Base-by-base conservation (phyloP, 2,113 vertebrate species). In the Petrocephalus microphthalmus region DNA sequence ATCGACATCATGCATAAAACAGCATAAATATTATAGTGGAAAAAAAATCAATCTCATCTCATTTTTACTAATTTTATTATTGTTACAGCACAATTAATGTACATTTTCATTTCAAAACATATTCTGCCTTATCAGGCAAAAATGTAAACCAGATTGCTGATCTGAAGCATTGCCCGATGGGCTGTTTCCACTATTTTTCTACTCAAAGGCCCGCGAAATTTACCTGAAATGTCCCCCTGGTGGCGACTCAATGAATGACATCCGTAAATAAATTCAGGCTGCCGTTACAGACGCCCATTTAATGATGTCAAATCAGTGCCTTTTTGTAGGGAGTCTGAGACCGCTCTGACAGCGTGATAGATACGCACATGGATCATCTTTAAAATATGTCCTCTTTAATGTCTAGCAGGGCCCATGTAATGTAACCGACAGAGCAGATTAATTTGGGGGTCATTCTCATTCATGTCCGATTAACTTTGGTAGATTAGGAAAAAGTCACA, bases 191-290 rank as follows among this genome's bases (percentile, higher is more conserved):
- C 84, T 53, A 2, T 5, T 20, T 82, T 20, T 82, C 19, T 11
- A 1, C 84, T 42, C 22, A 6, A 15, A 85, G 84, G 84, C 51
- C 52, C 25, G 15, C 29, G 4, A 15, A 54, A 54, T 17, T 85
- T 25, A 90, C 33, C 91, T 90, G 92, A 93, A 33, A 57, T 85
- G 88, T 91, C 95, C 95, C 94, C 93, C 95, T 95, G 93, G 95
- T 95, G 95, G 95, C 25, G 82, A 56, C 87, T 78, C 6, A 5
- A 10, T 25, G 78, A 89, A 92, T 89, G 89, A 90, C 93, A 90
- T 54, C n/a, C 4, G 82, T 54, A 64, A 15, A 87, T 47, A 82
- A 47, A 57, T 45, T 81, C 29, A 19, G 54, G 51, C 42, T 83
- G 10, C n/a, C 19, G 17, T 60, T 49, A 88, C 53, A 6, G 67